phyloP scores from a whole-genome alignment of 2,888 invertebrate genomes.

The Halictus ligatus region DNA sequence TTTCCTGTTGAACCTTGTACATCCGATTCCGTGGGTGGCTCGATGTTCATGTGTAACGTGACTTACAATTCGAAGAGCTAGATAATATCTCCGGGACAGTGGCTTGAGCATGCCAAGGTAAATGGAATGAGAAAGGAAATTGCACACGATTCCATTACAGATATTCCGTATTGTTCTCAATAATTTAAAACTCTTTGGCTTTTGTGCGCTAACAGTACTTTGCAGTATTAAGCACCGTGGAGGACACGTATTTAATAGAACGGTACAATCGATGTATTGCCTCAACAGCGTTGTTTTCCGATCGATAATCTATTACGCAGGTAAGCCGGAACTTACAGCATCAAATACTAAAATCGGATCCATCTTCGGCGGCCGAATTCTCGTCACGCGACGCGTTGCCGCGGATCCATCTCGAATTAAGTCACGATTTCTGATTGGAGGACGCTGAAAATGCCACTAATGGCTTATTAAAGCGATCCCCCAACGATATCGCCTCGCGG shows the following conservation, averaged over 20 bases:
- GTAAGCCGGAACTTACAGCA: not conserved
- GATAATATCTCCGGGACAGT: not conserved
- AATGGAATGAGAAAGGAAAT: conserved; percentile 11
- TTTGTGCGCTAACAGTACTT: not conserved
- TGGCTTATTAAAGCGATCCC: conserved; percentile 55
- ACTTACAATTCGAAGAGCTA: conserved; percentile 7
- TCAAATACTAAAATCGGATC: not conserved
- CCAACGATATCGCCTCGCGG: not conserved
- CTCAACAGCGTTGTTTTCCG: not conserved
- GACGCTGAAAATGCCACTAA: conserved; percentile 44
- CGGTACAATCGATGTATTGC: not conserved
- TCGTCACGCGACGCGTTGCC: not conserved
- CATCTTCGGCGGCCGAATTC: not conserved
- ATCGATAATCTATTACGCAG: not conserved
- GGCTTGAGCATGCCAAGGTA: conserved; percentile 16
- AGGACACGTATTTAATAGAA: not conserved
- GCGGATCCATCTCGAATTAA: conserved; percentile 54
- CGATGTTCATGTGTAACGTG: conserved; percentile 4
- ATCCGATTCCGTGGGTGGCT: not conserved
- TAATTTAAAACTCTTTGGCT: not conserved
- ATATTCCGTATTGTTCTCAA: conserved; percentile 12
- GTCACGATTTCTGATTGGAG: conserved; percentile 56
- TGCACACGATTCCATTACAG: conserved; percentile 15
- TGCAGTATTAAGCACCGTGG: not conserved
- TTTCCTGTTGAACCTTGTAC: conserved; percentile 2